These are phyloP conservation scores for Oriolus oriolus DNA, from an alignment of 2,113 vertebrate species.

Conservation along the genomic window DNA sequence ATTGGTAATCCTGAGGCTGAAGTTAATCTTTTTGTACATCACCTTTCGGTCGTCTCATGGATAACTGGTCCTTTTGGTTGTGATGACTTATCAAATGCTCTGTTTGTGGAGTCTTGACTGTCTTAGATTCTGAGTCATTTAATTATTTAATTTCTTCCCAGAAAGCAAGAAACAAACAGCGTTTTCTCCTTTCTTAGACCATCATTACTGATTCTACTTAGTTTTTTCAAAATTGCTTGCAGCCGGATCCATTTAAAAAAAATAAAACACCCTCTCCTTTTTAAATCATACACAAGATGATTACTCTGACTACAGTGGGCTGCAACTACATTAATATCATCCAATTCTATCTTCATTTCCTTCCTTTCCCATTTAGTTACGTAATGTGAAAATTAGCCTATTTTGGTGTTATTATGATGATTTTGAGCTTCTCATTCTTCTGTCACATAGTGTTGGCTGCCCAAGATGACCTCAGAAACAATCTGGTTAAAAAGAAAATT, in stretches of 20 bases:
- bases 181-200: conserved; percentile 32
- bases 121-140: not conserved
- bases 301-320: conserved; percentile 79
- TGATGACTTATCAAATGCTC: not conserved
- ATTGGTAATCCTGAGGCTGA: not conserved
- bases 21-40: not conserved
- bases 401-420: conserved; percentile 81
- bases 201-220: conserved; percentile 48
- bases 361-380: conserved; percentile 84
- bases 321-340: conserved; percentile 89
- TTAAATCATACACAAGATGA: conserved; percentile 88
- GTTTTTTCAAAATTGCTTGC: conserved; percentile 86
- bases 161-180: conserved; percentile 23
- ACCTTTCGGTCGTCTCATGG: not conserved
- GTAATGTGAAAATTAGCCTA: conserved; percentile 88
- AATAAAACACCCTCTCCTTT: conserved; percentile 65
- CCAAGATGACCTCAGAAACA: conserved; percentile 59
- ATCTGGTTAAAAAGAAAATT: not conserved
- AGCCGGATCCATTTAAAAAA: conserved; percentile 80
- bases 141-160: conserved; percentile 24
- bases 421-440: conserved; percentile 81
- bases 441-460: conserved; percentile 55
- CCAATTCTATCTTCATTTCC: conserved; percentile 86
- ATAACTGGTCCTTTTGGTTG: not conserved
- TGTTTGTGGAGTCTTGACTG: not conserved